Evolutionary conservation across 2,113 vertebrate genomes (phyloP).

Genomic region (Siphamia tubifer): DNA sequence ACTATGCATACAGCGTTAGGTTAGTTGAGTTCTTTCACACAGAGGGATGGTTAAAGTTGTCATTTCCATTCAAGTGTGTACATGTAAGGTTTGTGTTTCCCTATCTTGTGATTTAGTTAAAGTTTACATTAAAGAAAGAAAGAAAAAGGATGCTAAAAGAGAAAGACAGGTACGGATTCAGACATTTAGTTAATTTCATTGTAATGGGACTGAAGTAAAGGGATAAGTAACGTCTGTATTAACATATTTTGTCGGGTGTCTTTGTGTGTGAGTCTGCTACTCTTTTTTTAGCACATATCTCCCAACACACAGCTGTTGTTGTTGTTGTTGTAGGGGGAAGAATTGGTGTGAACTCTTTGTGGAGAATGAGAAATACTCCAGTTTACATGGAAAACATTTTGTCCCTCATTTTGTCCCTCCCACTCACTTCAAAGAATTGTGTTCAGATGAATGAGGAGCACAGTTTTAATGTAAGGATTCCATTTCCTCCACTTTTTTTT

Average conservation of each 20-base stretch:
- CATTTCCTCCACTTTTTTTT: too few species aligned
- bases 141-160: neutral
- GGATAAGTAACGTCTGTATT: constrained; percentile 9
- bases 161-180: neutral
- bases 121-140: neutral
- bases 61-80: neutral
- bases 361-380: constrained; percentile 1
- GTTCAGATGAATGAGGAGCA: neutral
- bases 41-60: neutral
- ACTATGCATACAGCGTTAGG: constrained; percentile 37
- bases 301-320: neutral
- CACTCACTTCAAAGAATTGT: neutral
- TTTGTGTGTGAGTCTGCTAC: neutral
- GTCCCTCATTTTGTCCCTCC: neutral
- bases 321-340: neutral
- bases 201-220: neutral
- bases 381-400: constrained; percentile 9
- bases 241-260: constrained; percentile 22
- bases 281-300: constrained; percentile 14
- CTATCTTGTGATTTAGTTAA: neutral
- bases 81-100: neutral
- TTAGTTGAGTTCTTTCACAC: constrained; percentile 14
- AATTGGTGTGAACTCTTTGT: constrained; percentile 2
- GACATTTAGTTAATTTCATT: neutral
- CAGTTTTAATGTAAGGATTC: neutral